phyloP scores from a whole-genome alignment of 2,888 invertebrate genomes.

The Corythucha ciliata region DNA sequence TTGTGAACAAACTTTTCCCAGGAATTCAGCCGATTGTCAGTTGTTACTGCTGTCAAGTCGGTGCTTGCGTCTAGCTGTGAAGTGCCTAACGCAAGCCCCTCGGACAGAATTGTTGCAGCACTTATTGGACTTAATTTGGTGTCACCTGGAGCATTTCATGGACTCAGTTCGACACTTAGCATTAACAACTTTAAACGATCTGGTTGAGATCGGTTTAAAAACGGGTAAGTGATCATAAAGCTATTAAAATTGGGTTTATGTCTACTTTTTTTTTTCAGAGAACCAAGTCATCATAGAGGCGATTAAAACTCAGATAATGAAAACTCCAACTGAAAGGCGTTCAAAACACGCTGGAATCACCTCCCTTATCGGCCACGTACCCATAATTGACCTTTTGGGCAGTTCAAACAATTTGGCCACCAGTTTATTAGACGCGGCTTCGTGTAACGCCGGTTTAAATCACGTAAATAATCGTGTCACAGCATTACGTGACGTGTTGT shows the following conservation, averaged over 20 bases:
- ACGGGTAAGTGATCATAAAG: slow-evolving; percentile 15
- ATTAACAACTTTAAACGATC: slow-evolving; percentile 45
- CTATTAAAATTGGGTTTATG: not conserved
- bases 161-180: slow-evolving; percentile 56
- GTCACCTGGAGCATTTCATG: slow-evolving; percentile 53
- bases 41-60: slow-evolving; percentile 31
- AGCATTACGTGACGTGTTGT: not conserved
- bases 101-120: slow-evolving; percentile 30
- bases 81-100: slow-evolving; percentile 4
- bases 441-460: slow-evolving; percentile 23
- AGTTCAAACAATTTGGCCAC: slow-evolving; percentile 24
- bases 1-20: slow-evolving; percentile 8
- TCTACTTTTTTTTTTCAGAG: not conserved
- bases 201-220: slow-evolving; percentile 39
- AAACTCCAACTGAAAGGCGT: slow-evolving; percentile 26
- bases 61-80: slow-evolving; percentile 27
- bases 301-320: slow-evolving; percentile 20
- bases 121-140: slow-evolving; percentile 46
- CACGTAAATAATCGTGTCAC: slow-evolving; percentile 17
- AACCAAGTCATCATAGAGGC: slow-evolving; percentile 1
- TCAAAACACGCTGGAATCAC: slow-evolving; percentile 30
- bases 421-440: slow-evolving; percentile 23
- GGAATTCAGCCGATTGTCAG: slow-evolving; percentile 26
- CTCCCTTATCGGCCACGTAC: slow-evolving; percentile 24
- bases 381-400: slow-evolving; percentile 24